Conservation (phyloP, 2,888 invertebrate species). For the Thecophora atra region DNA sequence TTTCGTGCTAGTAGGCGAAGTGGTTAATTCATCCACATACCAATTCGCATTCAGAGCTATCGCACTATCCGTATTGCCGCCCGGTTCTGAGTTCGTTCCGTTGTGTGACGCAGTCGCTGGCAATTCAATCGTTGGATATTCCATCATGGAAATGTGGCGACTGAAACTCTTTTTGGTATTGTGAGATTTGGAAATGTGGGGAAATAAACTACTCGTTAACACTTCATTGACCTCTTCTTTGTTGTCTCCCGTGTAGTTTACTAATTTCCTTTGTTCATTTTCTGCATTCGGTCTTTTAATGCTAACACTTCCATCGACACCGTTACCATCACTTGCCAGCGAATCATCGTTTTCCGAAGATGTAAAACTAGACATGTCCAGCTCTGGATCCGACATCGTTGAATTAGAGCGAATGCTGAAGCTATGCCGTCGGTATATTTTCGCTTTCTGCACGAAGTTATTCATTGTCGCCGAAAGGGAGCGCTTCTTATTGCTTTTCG, state of each 20-base stretch:
- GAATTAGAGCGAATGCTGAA: slow-evolving; percentile 69
- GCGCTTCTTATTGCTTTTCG: slow-evolving; percentile 70
- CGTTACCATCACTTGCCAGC: slow-evolving; percentile 47
- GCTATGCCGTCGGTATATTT: slow-evolving; percentile 68
- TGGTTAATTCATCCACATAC: background rate
- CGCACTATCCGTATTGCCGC: background rate
- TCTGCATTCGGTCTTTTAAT: too few species aligned
- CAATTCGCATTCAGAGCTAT: background rate
- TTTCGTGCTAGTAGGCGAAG: background rate
- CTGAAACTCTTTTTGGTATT: slow-evolving; percentile 42
- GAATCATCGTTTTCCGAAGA: slow-evolving; percentile 61
- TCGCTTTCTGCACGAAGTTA: slow-evolving; percentile 85
- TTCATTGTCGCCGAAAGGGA: slow-evolving; percentile 85
- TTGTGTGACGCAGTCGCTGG: background rate
- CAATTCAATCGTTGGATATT: slow-evolving; percentile 15
- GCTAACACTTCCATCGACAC: too few species aligned
- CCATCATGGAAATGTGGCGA: background rate
- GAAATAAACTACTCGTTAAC: slow-evolving; percentile 26
- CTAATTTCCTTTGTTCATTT: background rate
- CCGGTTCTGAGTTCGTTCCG: background rate
- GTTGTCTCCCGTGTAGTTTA: background rate
- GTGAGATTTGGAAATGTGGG: slow-evolving; percentile 33
- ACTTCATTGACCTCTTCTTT: background rate
- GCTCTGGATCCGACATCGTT: slow-evolving; percentile 74
- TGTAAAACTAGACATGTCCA: slow-evolving; percentile 69